Evolutionary conservation across 2,888 invertebrate species (phyloP).

Genomic region (Erannis defoliaria): DNA sequence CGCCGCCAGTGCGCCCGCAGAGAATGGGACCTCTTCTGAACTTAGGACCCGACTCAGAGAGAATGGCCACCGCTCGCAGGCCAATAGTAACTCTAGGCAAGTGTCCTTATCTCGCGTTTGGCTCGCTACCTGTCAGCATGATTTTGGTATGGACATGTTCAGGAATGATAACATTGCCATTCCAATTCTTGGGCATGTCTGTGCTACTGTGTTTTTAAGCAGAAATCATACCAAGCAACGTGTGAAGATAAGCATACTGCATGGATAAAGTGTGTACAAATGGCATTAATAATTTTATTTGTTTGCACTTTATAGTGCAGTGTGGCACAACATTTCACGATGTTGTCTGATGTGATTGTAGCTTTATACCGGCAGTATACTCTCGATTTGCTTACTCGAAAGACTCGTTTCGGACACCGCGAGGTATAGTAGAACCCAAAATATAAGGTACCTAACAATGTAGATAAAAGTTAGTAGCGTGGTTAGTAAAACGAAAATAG

Average conservation of each 20-base stretch:
- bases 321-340: background rate
- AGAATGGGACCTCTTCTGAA: conserved; percentile 80
- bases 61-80: conserved; percentile 77
- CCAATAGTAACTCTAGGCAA: conserved; percentile 77
- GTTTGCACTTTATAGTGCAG: background rate
- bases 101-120: conserved; percentile 82
- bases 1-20: conserved; percentile 72
- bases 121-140: conserved; percentile 90
- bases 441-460: no score
- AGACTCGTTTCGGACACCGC: no score
- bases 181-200: conserved; percentile 15
- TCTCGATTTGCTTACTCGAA: no score
- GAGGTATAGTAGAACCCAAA: no score
- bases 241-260: background rate
- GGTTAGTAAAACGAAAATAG: no score
- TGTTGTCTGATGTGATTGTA: background rate
- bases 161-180: background rate
- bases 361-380: background rate
- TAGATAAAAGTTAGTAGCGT: no score
- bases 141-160: conserved; percentile 35
- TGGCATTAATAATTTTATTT: background rate
- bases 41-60: conserved; percentile 80
- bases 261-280: background rate
- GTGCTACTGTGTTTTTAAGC: conserved; percentile 6
- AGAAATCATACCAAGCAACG: background rate